Evolutionary conservation across 1,140 invertebrate species (phyloP).

Genomic region (Luehdorfia chinensis): DNA sequence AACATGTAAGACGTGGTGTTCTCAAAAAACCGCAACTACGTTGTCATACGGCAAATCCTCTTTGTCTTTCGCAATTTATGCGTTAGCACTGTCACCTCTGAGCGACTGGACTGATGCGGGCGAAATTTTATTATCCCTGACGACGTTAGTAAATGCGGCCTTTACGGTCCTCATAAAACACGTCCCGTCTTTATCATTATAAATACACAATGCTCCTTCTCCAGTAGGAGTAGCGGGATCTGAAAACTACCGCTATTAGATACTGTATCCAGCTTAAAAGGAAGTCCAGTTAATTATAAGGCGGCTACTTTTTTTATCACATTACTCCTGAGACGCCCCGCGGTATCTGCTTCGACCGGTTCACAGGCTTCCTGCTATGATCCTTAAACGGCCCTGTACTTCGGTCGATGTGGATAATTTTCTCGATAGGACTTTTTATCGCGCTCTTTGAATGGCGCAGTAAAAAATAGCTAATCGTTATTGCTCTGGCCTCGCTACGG

Average conservation of each 20-base stretch:
- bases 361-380: slow-evolving; percentile 51
- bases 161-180: slow-evolving; percentile 27
- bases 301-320: slow-evolving; percentile 48
- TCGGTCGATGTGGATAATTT: slow-evolving; percentile 51
- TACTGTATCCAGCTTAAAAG: slow-evolving; percentile 21
- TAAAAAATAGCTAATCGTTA: slow-evolving; percentile 34
- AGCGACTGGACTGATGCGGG: slow-evolving; percentile 40
- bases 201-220: slow-evolving; percentile 7
- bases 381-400: slow-evolving; percentile 50
- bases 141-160: slow-evolving; percentile 28
- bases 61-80: slow-evolving; percentile 59
- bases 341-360: slow-evolving; percentile 36
- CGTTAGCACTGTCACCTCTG: slow-evolving; percentile 32
- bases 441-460: slow-evolving; percentile 30
- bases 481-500: slow-evolving; percentile 24
- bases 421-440: slow-evolving; percentile 45
- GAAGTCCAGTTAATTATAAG: slow-evolving; percentile 47
- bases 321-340: slow-evolving; percentile 32
- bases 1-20: not conserved
- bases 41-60: slow-evolving; percentile 37
- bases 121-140: slow-evolving; percentile 36
- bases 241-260: slow-evolving; percentile 16
- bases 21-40: slow-evolving; percentile 53
- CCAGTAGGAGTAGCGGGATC: slow-evolving; percentile 23
- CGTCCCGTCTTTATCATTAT: slow-evolving; percentile 9